Conservation (phyloP, 2,113 vertebrate genomes). For the Pseudorhombus dupliciocellatus region DNA sequence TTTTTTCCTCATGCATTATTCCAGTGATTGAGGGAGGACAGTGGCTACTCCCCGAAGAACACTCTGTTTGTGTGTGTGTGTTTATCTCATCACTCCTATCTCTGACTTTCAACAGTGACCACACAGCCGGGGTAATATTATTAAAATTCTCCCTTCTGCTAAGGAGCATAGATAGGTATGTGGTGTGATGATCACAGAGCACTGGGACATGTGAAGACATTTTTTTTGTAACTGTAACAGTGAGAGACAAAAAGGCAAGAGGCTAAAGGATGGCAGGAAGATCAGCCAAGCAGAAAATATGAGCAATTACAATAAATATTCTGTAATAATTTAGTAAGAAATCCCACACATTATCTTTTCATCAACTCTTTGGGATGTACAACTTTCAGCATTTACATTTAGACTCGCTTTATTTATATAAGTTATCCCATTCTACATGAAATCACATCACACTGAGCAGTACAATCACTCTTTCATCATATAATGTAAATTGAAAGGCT, state of each 20-base stretch:
- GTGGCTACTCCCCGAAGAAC: slow-evolving; percentile 17
- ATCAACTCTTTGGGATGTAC: no score
- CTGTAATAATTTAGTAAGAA: no score
- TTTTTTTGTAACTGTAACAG: no score
- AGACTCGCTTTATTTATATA: no score
- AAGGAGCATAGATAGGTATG: slow-evolving; percentile 11
- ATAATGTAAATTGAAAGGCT: neutral
- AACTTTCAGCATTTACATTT: no score
- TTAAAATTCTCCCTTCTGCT: slow-evolving; percentile 7
- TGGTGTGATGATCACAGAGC: neutral
- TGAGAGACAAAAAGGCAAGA: no score
- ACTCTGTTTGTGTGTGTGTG: neutral
- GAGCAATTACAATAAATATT: no score
- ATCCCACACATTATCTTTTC: no score
- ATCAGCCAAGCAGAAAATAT: no score
- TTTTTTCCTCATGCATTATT: slow-evolving; percentile 43
- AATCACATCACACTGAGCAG: neutral
- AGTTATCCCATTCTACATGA: no score
- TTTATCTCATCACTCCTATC: slow-evolving; percentile 11
- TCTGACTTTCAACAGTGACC: slow-evolving; percentile 24
- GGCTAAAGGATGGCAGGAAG: no score
- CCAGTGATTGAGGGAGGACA: slow-evolving; percentile 27
- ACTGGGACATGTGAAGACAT: neutral
- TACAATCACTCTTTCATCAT: no score
- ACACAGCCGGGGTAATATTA: slow-evolving; percentile 7